Evolutionary conservation across 92 coral and sea anemone genomes (phyloP).

Genomic region (Actinernus sp.): DNA sequence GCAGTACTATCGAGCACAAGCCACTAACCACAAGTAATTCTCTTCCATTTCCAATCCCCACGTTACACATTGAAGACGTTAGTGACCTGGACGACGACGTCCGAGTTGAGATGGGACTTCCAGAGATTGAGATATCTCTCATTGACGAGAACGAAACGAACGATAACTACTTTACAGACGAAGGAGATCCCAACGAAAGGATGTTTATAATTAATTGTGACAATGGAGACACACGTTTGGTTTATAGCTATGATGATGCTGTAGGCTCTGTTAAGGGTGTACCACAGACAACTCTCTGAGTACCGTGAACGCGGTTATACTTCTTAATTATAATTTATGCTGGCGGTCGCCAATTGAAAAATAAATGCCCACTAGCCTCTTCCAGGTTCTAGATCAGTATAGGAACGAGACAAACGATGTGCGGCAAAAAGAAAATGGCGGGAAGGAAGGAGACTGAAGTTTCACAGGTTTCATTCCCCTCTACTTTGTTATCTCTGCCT

Average conservation of each 20-base stretch:
- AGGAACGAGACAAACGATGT: too few relatives aligned
- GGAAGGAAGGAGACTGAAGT: too few relatives aligned
- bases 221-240: slow-evolving; percentile 46
- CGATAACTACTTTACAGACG: slow-evolving; percentile 9
- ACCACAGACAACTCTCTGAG: slow-evolving; percentile 53
- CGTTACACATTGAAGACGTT: slow-evolving; percentile 55
- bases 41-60: slow-evolving; percentile 43
- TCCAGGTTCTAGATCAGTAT: too few relatives aligned
- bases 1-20: not conserved
- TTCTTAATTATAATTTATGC: too few relatives aligned
- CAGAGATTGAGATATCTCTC: slow-evolving; percentile 68
- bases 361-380: too few relatives aligned
- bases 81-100: not conserved
- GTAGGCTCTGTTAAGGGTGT: slow-evolving; percentile 66
- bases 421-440: too few relatives aligned
- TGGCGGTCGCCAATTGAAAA: too few relatives aligned
- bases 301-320: too few relatives aligned
- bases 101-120: slow-evolving; percentile 19
- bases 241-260: slow-evolving; percentile 67
- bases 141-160: slow-evolving; percentile 64
- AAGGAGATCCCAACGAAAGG: slow-evolving; percentile 19
- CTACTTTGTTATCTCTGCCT: too few relatives aligned
- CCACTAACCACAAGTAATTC: not conserved
- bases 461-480: too few relatives aligned
- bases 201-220: slow-evolving; percentile 37